Evolutionary conservation across 2,888 invertebrate species (phyloP), one percentile per base, ranked within the genome.

Genomic region (Scotopteryx bipunctaria): DNA sequence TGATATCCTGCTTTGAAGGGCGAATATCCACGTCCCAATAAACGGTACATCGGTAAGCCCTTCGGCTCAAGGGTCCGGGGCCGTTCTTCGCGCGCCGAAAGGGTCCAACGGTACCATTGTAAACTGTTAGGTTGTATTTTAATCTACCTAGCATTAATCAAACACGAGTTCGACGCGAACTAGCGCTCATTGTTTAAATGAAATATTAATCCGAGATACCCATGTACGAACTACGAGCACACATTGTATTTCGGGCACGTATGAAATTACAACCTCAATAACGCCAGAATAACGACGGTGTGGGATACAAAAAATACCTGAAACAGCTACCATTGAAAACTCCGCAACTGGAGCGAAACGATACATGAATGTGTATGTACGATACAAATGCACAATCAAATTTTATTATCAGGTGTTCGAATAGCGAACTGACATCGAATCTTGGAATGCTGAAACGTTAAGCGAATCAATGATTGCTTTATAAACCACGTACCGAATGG

Each of bases 21-120:
- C 72, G 78, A 79, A 82, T 83, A 83, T 83, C 83, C 83, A 76
- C 77, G 76, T 73, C 65, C 73, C 78, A 79, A 85, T 86, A 81
- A 80, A 76, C 67, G 71, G 57, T 65, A 62, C 58, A 59, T 41
- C 54, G 46, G 56, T 50, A 53, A 63, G 63, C 59, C 65, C 48
- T 52, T 45, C 49, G 49, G 61, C 61, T 66, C 64, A 69, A 73
- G 66, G 63, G 63, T 58, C 50, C 59, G n/a, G n/a, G n/a, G n/a
- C n/a, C n/a, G n/a, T n/a, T n/a, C n/a, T n/a, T n/a, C n/a, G 50
- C 64, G 47, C 62, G 66, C 63, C 66, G 62, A 53, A 66, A 69
- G 60, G 66, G 66, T 68, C 63, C 60, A 60, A 60, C 63, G 65
- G 43, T 57, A 52, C 59, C 59, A 69, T 61, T 63, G 63, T 63